Evolutionary conservation across 2,797 vertebrate genomes (phyloP), one percentile per base, ranked within the genome.

Genomic region (Silurus lanzhouensis): DNA sequence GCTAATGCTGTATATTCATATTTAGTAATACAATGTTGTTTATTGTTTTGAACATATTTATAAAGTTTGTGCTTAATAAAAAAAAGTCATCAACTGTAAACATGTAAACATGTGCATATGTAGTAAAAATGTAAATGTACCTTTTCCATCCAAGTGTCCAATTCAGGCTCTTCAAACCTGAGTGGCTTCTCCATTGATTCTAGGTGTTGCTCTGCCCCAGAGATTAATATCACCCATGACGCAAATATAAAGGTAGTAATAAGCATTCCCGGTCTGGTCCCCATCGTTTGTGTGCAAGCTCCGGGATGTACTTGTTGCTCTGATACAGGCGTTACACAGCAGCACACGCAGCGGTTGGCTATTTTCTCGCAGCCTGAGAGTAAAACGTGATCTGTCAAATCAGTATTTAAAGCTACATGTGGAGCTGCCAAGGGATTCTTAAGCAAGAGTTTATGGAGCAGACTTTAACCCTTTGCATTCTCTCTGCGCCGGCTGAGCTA

Each of bases 351-450:
- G 88, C 87, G 90, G 81, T 87, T 86, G 84, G 89, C 85, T 92
- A 89, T 91, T 93, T 93, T 92, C 92, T 93, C 92, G 90, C 92
- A 91, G 94, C 91, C 93, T 96, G 94, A 89, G 94, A 95, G 92
- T 90, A 95, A 94, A 95, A 94, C 89, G 89, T 93, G 95, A 92
- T 94, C 92, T 71, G 90, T 95, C 91, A 95, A 95, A 96, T 95
- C 95, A 96, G 94, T 95, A 95, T 95, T 96, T 95, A 95, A 96
- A 96, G 93, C 93, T 95, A 92, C 93, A 95, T 91, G 86, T 94
- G 90, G 93, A 92, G 92, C 93, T 95, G 95, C 96, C 96, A 95
- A 93, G 82, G 86, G 88, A 91, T 94, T 94, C 90, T 93, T 92
- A 92, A 85, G 67, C 92, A 94, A 91, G 93, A 93, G 93, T 93